Base-by-base conservation (phyloP, 1,140 invertebrate species). In the Ceratina australensis region DNA sequence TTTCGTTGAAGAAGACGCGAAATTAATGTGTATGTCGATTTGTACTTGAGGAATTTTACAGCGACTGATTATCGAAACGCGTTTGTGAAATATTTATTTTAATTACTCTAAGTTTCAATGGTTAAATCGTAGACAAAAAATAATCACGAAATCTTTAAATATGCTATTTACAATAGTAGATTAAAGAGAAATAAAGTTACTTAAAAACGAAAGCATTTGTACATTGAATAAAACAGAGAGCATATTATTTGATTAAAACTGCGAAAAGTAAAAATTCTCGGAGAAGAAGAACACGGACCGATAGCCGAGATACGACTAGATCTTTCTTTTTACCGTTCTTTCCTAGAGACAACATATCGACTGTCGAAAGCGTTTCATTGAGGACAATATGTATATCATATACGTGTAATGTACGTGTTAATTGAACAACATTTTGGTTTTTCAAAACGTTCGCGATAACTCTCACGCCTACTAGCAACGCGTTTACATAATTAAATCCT, bases 401-500 rank as follows among this genome's bases (percentile, higher is more conserved):
- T 59, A 28, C 33, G 20, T 59, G 54, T 86, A 69, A 52, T 79
- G 81, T 81, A 72, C 47, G 49, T 56, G 42, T 47, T 84, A 84
- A 69, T 88, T 90, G 88, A 90, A 89, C 89, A 89, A 89, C 88
- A 90, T 90, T 90, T 88, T 90, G 89, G 88, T 84, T 74, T 88
- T 88, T 89, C 80, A 82, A 86, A 87, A 88, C 81, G 82, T 86
- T 83, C 78, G 66, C 76, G 76, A 76, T 78, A 85, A 78, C 75
- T 85, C 66, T 83, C 81, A 81, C 79, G 79, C 59, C 22, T 71
- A 77, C 68, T 66, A 85, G 83, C 84, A 82, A 84, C 76, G 82
- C 79, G 79, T 79, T 81, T 83, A 85, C 78, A 74, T 74, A 75
- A 71, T 72, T 74, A 18, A n/a, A 18, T 33, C 13, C 54, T 56